These are phyloP conservation scores for Istiophorus platypterus DNA, from an alignment of 2,113 vertebrate species.

Conservation along the genomic window DNA sequence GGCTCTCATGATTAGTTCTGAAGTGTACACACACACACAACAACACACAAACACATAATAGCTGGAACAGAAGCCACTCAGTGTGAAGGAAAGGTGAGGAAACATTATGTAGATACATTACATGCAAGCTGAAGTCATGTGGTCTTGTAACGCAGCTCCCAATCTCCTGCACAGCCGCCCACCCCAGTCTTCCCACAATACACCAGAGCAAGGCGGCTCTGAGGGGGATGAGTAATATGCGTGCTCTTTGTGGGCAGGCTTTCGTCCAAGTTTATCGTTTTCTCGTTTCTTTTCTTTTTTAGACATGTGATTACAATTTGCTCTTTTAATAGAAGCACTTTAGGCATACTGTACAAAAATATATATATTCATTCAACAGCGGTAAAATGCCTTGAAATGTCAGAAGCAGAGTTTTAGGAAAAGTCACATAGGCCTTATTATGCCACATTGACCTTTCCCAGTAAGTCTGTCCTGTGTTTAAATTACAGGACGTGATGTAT, in stretches of 20 bases:
- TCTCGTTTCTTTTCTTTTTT: slow-evolving; percentile 26
- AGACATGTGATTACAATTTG: slow-evolving; percentile 51
- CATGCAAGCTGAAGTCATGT: slow-evolving; percentile 57
- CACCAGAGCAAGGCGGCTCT: slow-evolving; percentile 68
- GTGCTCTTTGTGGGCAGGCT: slow-evolving; percentile 66
- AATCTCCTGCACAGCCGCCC: slow-evolving; percentile 70
- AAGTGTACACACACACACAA: slow-evolving; percentile 27
- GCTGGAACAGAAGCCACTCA: slow-evolving; percentile 33
- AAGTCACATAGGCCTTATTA: slow-evolving; percentile 40
- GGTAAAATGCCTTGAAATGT: slow-evolving; percentile 53
- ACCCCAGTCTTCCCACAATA: slow-evolving; percentile 74
- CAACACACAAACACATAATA: slow-evolving; percentile 3
- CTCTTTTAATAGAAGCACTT: slow-evolving; percentile 46
- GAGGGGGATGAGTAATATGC: slow-evolving; percentile 72
- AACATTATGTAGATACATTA: slow-evolving; percentile 48
- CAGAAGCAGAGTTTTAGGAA: slow-evolving; percentile 41
- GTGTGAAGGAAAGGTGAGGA: slow-evolving; percentile 31
- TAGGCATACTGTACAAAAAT: slow-evolving; percentile 21
- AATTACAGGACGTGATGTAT: slow-evolving; percentile 39
- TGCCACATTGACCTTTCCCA: slow-evolving; percentile 62
- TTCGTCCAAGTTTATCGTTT: slow-evolving; percentile 52
- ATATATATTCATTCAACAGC: slow-evolving; percentile 28
- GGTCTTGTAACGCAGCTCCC: slow-evolving; percentile 48
- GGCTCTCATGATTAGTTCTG: slow-evolving; percentile 74
- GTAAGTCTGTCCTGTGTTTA: slow-evolving; percentile 37